Evolutionary conservation across 2,113 vertebrate species (phyloP), one percentile per base, ranked within the genome.

Genomic region (Raja brachyura): DNA sequence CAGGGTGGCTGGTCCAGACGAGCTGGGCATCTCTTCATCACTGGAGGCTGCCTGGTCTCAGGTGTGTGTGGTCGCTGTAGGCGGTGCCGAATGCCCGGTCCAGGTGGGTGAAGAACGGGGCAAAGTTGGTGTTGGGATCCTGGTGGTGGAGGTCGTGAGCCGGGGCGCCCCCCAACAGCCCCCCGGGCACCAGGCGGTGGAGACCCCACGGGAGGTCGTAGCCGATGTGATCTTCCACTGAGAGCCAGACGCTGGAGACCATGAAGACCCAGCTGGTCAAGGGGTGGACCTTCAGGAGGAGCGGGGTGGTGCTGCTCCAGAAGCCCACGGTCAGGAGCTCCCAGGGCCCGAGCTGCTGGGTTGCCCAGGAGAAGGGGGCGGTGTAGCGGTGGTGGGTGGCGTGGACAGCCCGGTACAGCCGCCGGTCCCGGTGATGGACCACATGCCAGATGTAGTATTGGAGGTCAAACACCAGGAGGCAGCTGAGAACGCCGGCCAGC

Each of bases 61-160:
- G 90, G 93, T 56, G 28, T 70, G 93, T 94, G 79, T 93, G 93
- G 25, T 93, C 81, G 59, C 93, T 90, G 0, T 93, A 90, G 0
- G 94, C 93, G 0, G 96, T 96, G 85, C 96, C 96, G 93, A 95
- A 96, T 10, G 96, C 94, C 93, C 93, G 94, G 95, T 96, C 96
- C 96, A 96, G 96, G 95, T 97, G 96, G 93, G 95, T 95, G 94
- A 97, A 97, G 93, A 96, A 96, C 2, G 96, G 96, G 22, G 96
- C 95, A 20, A 94, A 96, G 95, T 96, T 97, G 1, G 94, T 95
- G 94, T 93, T 95, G 0, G 96, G 96, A 86, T 92, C 95, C 94
- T 96, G 96, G 93, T 96, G 96, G 94, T 96, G 95, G 95, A 48
- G 39, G 39, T 48, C 39, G 39, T 48, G 39, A 3, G 39, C 39